Conservation (phyloP, 2,113 vertebrate genomes). For the Charadrius vociferus region DNA sequence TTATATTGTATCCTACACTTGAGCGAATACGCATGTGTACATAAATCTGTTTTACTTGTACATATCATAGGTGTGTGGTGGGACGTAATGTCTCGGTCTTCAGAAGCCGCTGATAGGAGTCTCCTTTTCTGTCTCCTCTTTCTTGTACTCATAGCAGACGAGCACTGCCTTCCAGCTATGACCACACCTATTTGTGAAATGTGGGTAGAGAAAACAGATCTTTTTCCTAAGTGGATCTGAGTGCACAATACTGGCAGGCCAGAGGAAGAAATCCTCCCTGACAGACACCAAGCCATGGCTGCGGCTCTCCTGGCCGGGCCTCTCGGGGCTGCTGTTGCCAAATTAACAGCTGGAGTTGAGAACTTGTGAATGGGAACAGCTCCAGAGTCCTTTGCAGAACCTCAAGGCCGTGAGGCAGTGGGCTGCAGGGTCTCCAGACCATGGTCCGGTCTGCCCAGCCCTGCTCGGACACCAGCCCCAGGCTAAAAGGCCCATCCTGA, state of each 20-base stretch:
- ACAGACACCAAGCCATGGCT: not conserved
- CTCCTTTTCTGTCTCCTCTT: not conserved
- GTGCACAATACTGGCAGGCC: not conserved
- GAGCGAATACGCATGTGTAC: not conserved
- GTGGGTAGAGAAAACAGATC: not conserved
- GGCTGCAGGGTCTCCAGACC: not conserved
- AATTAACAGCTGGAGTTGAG: conserved; percentile 4
- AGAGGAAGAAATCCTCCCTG: not conserved
- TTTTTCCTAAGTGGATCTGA: not conserved
- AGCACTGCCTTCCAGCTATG: not conserved
- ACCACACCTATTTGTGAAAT: not conserved
- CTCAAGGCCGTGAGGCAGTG: not conserved
- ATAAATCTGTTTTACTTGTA: not conserved
- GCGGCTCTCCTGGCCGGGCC: not conserved
- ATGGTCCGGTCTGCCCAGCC: not conserved
- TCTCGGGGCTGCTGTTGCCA: not conserved
- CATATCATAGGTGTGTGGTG: not conserved
- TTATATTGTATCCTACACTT: not conserved
- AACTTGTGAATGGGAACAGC: not conserved
- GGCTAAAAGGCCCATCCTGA: not conserved
- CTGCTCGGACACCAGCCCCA: not conserved
- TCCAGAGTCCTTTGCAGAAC: not conserved
- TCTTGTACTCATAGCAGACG: not conserved
- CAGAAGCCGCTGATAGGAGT: not conserved
- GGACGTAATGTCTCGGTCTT: not conserved